phyloP scores from a whole-genome alignment of 2,797 vertebrate genomes.

The Clarias fuscus region DNA sequence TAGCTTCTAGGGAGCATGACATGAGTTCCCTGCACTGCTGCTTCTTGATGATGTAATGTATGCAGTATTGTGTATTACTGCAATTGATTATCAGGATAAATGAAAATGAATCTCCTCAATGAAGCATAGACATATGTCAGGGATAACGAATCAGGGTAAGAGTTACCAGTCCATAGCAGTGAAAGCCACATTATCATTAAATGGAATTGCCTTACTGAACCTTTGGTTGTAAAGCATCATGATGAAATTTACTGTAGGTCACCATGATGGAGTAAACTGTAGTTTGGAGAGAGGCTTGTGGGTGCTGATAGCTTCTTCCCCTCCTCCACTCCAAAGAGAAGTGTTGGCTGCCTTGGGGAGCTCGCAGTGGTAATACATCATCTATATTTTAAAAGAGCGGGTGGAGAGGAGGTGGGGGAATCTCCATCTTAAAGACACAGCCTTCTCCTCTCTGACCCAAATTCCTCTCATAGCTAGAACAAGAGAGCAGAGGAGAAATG shows the following conservation, averaged over 20 bases:
- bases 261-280: conserved; percentile 5
- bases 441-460: conserved; percentile 57
- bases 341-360: conserved; percentile 47
- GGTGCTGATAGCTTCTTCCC: conserved; percentile 28
- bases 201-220: neutral
- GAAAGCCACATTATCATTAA: conserved; percentile 17
- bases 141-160: conserved; percentile 3
- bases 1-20: neutral
- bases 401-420: conserved; percentile 52
- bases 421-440: conserved; percentile 60
- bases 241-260: conserved; percentile 14
- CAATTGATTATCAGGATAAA: neutral
- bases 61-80: neutral
- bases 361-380: conserved; percentile 58
- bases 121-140: neutral
- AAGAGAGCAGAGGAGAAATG: conserved; percentile 32
- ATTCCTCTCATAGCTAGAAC: conserved; percentile 55
- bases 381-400: conserved; percentile 62
- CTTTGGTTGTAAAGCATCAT: conserved; percentile 17
- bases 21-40: neutral
- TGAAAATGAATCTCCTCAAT: neutral
- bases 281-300: conserved; percentile 26
- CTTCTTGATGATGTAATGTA: neutral
- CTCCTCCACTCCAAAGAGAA: conserved; percentile 44
- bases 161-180: neutral